A percentile compares a stretch with the other conserved stretches of the same genome.
phyloP scores from a whole-genome alignment of 2,113 vertebrate genomes.

The Lagopus leucura region DNA sequence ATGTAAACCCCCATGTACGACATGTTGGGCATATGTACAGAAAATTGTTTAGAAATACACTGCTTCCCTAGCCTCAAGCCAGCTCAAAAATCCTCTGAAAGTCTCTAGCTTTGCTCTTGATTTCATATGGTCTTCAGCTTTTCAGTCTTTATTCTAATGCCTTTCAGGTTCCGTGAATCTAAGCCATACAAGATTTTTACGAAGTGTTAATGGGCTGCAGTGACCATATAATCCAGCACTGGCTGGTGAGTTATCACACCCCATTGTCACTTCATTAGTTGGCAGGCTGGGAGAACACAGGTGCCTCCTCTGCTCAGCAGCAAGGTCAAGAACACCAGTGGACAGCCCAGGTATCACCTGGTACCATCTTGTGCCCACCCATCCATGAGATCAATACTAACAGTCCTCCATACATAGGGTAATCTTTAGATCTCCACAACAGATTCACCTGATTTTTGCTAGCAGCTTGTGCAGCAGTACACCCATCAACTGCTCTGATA shows the following conservation, averaged over 20 bases:
- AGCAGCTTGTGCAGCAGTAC: background rate
- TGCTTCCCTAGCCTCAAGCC: background rate
- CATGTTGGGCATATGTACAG: fast-evolving
- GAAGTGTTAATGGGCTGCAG: conserved; percentile 21
- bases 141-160: background rate
- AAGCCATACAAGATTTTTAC: background rate
- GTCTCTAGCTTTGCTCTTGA: background rate
- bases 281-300: background rate
- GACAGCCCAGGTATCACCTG: background rate
- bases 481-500: background rate
- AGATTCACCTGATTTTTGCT: background rate
- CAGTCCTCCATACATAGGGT: background rate
- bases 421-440: background rate
- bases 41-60: background rate
- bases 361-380: background rate
- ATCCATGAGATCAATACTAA: background rate
- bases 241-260: background rate
- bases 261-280: conserved; percentile 26
- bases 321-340: background rate
- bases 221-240: background rate
- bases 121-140: background rate
- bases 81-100: background rate
- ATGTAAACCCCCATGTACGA: fast-evolving
- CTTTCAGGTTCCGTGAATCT: background rate
- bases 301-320: background rate